A percentile compares a stretch with the other conserved stretches of the same genome.
Conservation (phyloP, 2,113 vertebrate species). For the Alexandromys fortis region DNA sequence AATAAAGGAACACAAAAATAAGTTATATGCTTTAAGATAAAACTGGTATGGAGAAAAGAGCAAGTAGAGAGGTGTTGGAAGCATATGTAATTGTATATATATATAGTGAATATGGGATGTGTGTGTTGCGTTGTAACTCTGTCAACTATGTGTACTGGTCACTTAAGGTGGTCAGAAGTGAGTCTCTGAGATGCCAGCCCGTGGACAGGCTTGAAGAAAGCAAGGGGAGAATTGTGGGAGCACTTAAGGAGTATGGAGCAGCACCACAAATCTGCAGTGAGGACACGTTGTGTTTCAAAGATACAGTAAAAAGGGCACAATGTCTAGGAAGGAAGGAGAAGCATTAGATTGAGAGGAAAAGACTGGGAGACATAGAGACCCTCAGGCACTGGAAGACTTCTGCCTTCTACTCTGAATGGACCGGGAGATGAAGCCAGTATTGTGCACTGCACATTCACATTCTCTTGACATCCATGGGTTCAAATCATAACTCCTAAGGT, state of each 20-base stretch:
- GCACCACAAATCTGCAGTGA: fast-evolving
- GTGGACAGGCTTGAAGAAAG: neutral
- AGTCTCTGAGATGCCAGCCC: neutral
- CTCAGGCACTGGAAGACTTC: neutral
- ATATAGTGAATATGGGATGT: neutral
- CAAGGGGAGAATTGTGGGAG: neutral
- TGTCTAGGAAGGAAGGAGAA: neutral
- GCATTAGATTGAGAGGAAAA: neutral
- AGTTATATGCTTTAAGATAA: too few relatives aligned
- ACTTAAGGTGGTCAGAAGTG: neutral
- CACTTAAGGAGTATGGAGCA: neutral
- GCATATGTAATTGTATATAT: neutral
- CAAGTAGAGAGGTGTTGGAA: neutral
- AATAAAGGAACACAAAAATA: neutral
- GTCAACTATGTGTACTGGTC: neutral
- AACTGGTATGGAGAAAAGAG: neutral
- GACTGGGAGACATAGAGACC: neutral
- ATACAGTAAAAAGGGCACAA: neutral
- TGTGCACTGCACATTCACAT: neutral
- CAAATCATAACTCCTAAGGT: too few relatives aligned
- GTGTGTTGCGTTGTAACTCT: neutral
- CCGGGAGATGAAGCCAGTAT: neutral
- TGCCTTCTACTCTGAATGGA: neutral
- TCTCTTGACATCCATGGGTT: too few relatives aligned
- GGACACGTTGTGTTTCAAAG: neutral